Base-by-base conservation (phyloP, 2,888 invertebrate species). In the Eupithecia dodoneata region DNA sequence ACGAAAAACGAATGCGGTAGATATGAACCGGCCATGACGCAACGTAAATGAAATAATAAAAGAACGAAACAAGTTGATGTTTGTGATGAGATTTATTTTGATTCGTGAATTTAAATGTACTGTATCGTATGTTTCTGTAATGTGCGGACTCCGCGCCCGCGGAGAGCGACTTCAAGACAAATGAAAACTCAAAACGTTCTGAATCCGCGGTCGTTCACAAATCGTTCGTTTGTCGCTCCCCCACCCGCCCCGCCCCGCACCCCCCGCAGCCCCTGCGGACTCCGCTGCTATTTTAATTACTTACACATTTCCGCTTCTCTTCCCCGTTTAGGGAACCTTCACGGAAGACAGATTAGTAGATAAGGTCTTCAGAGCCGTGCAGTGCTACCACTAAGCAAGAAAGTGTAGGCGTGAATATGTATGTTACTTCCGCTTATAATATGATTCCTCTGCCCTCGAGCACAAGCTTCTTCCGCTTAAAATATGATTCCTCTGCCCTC, bases 111-210 rank as follows among this genome's bases (percentile, higher is more conserved):
- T 2, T 55, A 7, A 15, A n/a, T 12, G 5, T 55, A 55, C n/a
- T 30, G 30, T n/a, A 2, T n/a, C 5, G 2, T 55, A 10, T 13
- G 1, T 15, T 66, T 66, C 41, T 71, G 74, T n/a, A 41, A 5
- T 65, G n/a, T 15, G 9, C n/a, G 10, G 7, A 45, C 69, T 18
- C 79, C 79, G 76, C 79, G 79, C 18, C 74, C 71, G 72, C 59
- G 41, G 52, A 73, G 73, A 76, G 44, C 71, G 73, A 69, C 75
- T 69, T 77, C 75, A 76, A 79, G 79, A 82, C 70, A 75, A 80
- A 81, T 81, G 79, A 80, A 80, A 82, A 78, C 81, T 76, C 77
- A 55, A 65, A 80, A 76, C 72, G 78, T 77, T 76, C 47, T 49
- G 47, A 74, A 72, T 73, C 74, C 59, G n/a, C 42, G 52, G 71